Evolutionary conservation across 2,888 invertebrate genomes (phyloP).

Genomic region (Carpatolechia fugitivella): DNA sequence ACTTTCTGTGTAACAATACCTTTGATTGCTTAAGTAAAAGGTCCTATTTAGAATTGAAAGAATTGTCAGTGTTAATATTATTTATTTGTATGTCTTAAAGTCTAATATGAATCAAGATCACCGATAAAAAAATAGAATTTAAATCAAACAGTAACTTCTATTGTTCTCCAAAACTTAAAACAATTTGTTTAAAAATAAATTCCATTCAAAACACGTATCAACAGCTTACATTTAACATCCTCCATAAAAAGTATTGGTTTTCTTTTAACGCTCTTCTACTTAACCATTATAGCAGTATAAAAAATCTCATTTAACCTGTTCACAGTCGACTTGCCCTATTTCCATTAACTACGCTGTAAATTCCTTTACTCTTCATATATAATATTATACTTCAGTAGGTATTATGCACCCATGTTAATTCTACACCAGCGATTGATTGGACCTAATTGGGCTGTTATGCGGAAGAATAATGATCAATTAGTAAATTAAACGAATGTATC

Average conservation of each 20-base stretch:
- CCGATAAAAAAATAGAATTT: no score
- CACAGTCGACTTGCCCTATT: constrained; percentile 29
- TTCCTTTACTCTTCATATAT: constrained; percentile 44
- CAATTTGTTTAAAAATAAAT: neutral
- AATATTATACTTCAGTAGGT: constrained; percentile 34
- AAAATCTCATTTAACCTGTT: constrained; percentile 21
- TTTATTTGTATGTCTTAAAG: neutral
- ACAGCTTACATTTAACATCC: neutral
- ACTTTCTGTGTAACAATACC: no score
- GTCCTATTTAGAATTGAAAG: neutral
- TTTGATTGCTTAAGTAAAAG: neutral
- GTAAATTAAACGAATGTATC: constrained; percentile 60
- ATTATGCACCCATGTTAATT: constrained; percentile 57
- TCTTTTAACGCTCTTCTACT: constrained; percentile 7
- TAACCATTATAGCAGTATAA: constrained; percentile 18
- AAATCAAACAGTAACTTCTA: neutral
- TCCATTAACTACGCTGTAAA: constrained; percentile 41
- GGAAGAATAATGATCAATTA: constrained; percentile 71
- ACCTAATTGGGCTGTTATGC: constrained; percentile 68
- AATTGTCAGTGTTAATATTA: neutral
- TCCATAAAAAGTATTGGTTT: constrained; percentile 9
- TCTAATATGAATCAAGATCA: no score
- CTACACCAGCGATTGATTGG: constrained; percentile 68
- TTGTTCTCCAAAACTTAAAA: neutral
- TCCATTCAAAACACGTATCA: neutral